Conservation (phyloP, 92 coral and sea anemone species). For the Epizoanthus ramosus region DNA sequence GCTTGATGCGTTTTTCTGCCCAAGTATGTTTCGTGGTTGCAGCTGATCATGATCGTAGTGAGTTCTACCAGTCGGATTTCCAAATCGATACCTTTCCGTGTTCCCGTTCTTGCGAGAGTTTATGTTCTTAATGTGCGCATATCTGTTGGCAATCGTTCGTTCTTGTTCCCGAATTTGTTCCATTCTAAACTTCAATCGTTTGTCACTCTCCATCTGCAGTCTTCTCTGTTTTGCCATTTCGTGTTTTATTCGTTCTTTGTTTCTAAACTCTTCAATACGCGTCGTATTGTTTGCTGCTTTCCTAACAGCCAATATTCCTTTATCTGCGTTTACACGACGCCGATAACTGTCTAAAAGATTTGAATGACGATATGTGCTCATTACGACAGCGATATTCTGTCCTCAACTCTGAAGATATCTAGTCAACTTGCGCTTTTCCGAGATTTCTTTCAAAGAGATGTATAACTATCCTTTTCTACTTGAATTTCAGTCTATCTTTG, state of each 20-base stretch:
- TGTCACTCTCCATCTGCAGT: constrained; percentile 36
- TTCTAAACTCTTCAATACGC: constrained; percentile 34
- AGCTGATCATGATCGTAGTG: neutral
- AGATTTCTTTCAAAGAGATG: no score
- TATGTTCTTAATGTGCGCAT: constrained; percentile 4
- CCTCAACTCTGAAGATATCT: no score
- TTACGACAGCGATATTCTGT: neutral
- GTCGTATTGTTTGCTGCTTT: constrained; percentile 6
- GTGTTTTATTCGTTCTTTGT: constrained; percentile 20
- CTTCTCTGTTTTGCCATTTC: constrained; percentile 39
- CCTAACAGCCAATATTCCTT: neutral
- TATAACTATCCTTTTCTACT: no score
- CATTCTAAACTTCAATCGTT: constrained; percentile 24
- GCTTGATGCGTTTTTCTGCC: neutral
- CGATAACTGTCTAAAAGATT: constrained; percentile 6
- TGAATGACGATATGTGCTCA: constrained; percentile 19
- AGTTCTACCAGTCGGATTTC: neutral
- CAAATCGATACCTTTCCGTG: constrained; percentile 1
- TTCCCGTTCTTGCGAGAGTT: neutral
- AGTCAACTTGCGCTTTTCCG: neutral
- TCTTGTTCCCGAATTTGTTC: constrained; percentile 41
- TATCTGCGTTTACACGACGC: constrained; percentile 27
- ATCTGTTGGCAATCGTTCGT: constrained; percentile 21
- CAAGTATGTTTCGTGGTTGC: neutral
- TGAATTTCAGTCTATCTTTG: no score